A percentile compares a stretch with the other conserved stretches of the same genome.
Evolutionary conservation across 2,113 vertebrate species (phyloP).

Genomic region (Daphoenositta chrysoptera): DNA sequence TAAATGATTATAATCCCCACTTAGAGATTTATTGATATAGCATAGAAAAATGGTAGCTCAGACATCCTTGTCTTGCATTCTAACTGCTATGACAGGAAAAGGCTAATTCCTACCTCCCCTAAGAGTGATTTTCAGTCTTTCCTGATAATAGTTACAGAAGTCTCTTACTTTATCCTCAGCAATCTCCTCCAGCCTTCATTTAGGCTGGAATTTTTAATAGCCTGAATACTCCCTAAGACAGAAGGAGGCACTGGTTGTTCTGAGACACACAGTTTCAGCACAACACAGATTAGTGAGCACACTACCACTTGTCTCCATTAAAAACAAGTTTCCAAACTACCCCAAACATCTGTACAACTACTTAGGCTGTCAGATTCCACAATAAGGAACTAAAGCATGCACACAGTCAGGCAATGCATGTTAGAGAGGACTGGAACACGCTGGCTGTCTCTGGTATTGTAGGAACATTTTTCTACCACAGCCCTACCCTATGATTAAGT

Average conservation of each 20-base stretch:
- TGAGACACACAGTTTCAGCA: neutral
- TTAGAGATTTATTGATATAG: neutral
- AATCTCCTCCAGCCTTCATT: neutral
- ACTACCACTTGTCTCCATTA: neutral
- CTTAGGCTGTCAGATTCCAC: neutral
- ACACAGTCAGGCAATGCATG: accelerated
- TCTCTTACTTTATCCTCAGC: neutral
- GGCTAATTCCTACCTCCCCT: neutral
- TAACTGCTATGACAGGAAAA: neutral
- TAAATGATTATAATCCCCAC: neutral
- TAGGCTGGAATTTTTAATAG: neutral
- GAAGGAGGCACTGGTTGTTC: neutral
- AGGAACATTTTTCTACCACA: neutral
- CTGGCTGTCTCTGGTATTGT: accelerated
- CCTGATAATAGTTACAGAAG: neutral
- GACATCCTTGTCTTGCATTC: neutral
- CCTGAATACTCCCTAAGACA: neutral
- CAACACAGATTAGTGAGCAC: neutral
- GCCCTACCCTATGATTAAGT: neutral
- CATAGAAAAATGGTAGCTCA: neutral
- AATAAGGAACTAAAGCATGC: neutral
- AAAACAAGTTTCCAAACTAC: neutral
- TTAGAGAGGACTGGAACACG: neutral
- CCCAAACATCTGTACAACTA: neutral
- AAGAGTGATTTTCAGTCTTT: neutral